A percentile compares a stretch with the other conserved stretches of the same genome.
Evolutionary conservation across 1,140 invertebrate genomes (phyloP).

Genomic region (Chionoecetes opilio): DNA sequence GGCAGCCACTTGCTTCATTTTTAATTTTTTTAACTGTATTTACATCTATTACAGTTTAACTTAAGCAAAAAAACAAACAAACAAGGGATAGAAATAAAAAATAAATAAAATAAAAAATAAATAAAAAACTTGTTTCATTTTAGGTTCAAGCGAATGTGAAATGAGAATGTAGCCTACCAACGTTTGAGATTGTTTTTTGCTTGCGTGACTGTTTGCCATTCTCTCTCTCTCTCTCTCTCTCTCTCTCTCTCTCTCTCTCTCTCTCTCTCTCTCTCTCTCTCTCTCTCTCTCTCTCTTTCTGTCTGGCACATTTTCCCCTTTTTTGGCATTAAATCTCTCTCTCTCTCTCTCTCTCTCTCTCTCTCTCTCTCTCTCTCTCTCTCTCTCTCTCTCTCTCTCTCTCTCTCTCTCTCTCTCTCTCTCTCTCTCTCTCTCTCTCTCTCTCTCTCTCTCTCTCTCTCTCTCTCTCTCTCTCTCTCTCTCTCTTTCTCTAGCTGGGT

Average conservation of each 20-base stretch:
- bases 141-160: too few relatives aligned
- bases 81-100: too few relatives aligned
- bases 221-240: constrained; percentile 19
- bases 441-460: neutral
- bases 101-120: neutral
- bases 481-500: neutral
- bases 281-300: neutral
- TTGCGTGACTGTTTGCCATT: too few relatives aligned
- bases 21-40: too few relatives aligned
- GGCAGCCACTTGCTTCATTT: too few relatives aligned
- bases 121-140: too few relatives aligned
- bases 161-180: too few relatives aligned
- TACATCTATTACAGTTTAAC: too few relatives aligned
- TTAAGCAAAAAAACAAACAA: too few relatives aligned
- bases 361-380: neutral
- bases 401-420: constrained; percentile 49
- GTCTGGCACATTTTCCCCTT: too few relatives aligned
- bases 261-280: neutral
- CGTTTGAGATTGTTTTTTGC: too few relatives aligned
- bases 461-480: neutral
- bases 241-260: neutral
- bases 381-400: neutral
- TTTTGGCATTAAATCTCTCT: too few relatives aligned
- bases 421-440: constrained; percentile 47
- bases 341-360: neutral